These are phyloP conservation scores for Ips typographus DNA, from an alignment of 1,140 invertebrate genomes.

Conservation along the genomic window DNA sequence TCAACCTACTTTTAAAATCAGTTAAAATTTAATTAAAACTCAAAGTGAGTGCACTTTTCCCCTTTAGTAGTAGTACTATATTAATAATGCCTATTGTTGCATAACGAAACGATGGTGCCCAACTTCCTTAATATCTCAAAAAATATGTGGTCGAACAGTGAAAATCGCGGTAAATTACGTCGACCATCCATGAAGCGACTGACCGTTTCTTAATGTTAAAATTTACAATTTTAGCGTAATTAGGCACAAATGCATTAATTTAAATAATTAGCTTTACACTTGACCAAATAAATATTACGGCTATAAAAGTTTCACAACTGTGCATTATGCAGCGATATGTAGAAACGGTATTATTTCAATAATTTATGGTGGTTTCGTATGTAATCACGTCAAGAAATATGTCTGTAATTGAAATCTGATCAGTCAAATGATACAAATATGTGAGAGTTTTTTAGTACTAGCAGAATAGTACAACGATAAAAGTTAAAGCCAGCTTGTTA, in stretches of 20 bases:
- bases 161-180: slow-evolving; percentile 1
- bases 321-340: slow-evolving; percentile 24
- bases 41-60: too few species aligned
- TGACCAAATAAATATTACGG: slow-evolving; percentile 28
- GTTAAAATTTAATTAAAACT: too few species aligned
- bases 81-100: too few species aligned
- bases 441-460: too few species aligned
- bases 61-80: too few species aligned
- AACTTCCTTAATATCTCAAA: not conserved
- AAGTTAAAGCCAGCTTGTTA: too few species aligned
- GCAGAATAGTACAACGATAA: too few species aligned
- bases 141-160: not conserved
- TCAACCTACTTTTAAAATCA: too few species aligned
- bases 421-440: too few species aligned
- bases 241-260: slow-evolving; percentile 27
- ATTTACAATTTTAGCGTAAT: slow-evolving; percentile 22
- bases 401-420: too few species aligned
- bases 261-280: slow-evolving; percentile 28
- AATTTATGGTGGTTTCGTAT: slow-evolving; percentile 1
- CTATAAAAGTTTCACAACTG: slow-evolving; percentile 17
- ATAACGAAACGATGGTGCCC: not conserved
- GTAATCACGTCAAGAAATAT: not conserved
- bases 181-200: slow-evolving; percentile 17
- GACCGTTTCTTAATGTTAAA: slow-evolving; percentile 21
- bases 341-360: slow-evolving; percentile 13